Evolutionary conservation across 2,888 invertebrate species (phyloP).

Genomic region (Drosophila acutilabella): DNA sequence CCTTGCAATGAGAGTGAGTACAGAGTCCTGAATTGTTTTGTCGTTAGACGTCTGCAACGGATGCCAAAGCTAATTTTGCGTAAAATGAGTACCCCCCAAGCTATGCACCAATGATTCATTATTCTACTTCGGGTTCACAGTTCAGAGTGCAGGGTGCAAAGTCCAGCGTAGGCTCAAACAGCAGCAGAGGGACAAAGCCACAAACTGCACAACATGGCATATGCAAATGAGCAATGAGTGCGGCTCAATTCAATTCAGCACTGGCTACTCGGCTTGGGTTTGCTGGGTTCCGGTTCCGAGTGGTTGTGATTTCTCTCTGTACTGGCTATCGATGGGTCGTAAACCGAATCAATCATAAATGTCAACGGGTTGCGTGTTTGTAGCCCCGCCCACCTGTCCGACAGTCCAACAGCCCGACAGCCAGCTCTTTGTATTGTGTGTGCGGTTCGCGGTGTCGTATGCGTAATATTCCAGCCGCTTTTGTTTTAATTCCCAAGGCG

Average conservation of each 20-base stretch:
- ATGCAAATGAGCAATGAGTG: slow-evolving; percentile 70
- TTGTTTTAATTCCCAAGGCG: slow-evolving; percentile 35
- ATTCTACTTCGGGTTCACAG: slow-evolving; percentile 20
- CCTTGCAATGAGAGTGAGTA: slow-evolving; percentile 41
- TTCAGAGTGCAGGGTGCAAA: not conserved
- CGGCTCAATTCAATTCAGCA: slow-evolving; percentile 2
- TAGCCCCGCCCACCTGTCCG: slow-evolving; percentile 1
- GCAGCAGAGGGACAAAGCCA: slow-evolving; percentile 25
- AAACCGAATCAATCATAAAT: slow-evolving; percentile 75
- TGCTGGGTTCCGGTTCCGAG: slow-evolving; percentile 15
- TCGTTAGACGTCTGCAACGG: slow-evolving; percentile 70
- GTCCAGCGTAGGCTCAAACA: slow-evolving; percentile 11
- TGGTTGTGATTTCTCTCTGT: slow-evolving; percentile 15
- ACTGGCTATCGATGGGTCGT: slow-evolving; percentile 31
- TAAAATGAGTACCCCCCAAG: slow-evolving; percentile 68
- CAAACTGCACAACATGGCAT: slow-evolving; percentile 50
- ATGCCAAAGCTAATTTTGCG: slow-evolving; percentile 76
- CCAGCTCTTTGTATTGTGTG: not conserved
- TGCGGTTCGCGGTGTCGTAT: slow-evolving; percentile 40
- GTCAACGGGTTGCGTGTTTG: slow-evolving; percentile 48
- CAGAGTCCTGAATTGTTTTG: slow-evolving; percentile 59
- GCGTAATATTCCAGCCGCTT: slow-evolving; percentile 39
- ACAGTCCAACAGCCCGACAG: too few relatives aligned
- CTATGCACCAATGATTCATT: slow-evolving; percentile 70
- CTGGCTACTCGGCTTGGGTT: slow-evolving; percentile 12